Evolutionary conservation across 2,797 vertebrate species (phyloP).

Genomic region (Chloroceryle amazona): DNA sequence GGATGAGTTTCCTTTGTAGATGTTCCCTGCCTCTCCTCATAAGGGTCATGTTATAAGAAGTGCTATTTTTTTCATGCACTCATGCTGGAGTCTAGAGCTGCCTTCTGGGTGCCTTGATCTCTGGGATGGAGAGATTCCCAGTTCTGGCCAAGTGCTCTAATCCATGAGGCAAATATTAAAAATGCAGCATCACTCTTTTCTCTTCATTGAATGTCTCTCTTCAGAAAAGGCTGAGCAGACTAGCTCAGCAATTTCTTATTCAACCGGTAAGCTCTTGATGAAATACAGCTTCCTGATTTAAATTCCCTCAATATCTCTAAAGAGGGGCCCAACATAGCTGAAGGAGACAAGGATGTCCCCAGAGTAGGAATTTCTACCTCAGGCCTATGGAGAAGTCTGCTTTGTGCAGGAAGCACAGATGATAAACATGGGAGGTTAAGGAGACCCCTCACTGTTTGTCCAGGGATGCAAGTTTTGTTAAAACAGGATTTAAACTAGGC

Average conservation of each 20-base stretch:
- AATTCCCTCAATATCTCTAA: neutral
- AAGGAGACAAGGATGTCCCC: neutral
- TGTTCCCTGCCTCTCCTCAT: neutral
- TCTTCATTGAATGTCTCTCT: neutral
- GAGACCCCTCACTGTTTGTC: neutral
- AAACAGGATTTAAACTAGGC: neutral
- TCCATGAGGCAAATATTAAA: neutral
- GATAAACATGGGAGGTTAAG: neutral
- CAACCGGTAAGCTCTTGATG: neutral
- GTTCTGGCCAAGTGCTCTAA: neutral
- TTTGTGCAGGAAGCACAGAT: neutral
- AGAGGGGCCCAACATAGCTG: neutral
- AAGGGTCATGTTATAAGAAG: rapidly evolving
- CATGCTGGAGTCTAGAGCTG: neutral
- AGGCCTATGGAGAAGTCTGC: rapidly evolving
- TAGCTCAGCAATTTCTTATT: neutral
- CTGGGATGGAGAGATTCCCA: neutral
- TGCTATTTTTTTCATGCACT: rapidly evolving
- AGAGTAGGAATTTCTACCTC: neutral
- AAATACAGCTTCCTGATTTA: neutral
- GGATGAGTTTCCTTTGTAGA: neutral
- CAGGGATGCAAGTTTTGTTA: neutral
- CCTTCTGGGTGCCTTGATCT: neutral
- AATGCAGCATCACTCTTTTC: neutral
- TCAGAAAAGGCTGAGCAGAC: neutral